Percentiles rank a stretch among this genome's conserved stretches.
Conservation (phyloP, 1,140 invertebrate species). For the Belonocnema kinseyi region DNA sequence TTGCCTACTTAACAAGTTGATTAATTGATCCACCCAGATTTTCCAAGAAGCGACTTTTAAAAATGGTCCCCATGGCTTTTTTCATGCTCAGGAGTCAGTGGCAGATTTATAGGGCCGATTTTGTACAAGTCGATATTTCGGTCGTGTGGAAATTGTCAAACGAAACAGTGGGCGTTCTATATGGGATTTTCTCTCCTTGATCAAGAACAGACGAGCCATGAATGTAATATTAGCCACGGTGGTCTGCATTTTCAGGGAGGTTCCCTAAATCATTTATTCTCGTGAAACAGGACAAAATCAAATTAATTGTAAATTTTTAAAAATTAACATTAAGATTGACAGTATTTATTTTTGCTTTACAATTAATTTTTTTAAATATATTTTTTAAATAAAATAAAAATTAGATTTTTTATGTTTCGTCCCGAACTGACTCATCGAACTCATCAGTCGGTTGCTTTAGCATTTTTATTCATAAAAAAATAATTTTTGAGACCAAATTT, state of each 20-base stretch:
- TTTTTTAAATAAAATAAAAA: too few relatives aligned
- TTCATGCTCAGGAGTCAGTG: background rate
- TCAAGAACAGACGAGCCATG: conserved; percentile 37
- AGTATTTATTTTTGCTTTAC: too few relatives aligned
- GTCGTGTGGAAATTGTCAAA: conserved; percentile 53
- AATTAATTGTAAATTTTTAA: background rate
- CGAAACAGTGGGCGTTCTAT: conserved; percentile 51
- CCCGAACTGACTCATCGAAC: too few relatives aligned
- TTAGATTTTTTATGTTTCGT: too few relatives aligned
- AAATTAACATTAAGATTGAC: too few relatives aligned
- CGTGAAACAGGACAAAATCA: background rate
- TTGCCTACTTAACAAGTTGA: too few relatives aligned
- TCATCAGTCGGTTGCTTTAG: too few relatives aligned
- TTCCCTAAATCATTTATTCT: background rate
- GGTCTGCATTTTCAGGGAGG: conserved; percentile 11
- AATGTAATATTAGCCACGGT: conserved; percentile 33
- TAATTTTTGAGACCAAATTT: too few relatives aligned
- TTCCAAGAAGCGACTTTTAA: background rate
- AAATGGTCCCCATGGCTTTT: background rate
- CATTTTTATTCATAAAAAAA: too few relatives aligned
- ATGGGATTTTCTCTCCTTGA: conserved; percentile 34
- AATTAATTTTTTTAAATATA: too few relatives aligned
- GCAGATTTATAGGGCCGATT: conserved; percentile 5
- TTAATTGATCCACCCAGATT: background rate
- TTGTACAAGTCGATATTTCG: conserved; percentile 2